These are phyloP conservation scores for Saimiri boliviensis DNA, from an alignment of 2,113 vertebrate genomes.

Conservation along the genomic window DNA sequence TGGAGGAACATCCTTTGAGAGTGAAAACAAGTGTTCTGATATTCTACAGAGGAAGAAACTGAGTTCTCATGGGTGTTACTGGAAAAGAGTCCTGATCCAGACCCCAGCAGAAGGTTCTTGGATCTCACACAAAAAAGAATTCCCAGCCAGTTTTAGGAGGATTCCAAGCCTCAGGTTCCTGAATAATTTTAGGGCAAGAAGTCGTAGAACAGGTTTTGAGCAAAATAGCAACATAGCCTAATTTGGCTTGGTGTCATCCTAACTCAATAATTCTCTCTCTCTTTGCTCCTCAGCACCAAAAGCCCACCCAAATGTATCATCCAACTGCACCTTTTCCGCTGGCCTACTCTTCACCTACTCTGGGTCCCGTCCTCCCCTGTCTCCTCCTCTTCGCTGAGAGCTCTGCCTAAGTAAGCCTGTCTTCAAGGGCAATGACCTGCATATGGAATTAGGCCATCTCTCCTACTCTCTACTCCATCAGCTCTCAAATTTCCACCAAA, in stretches of 20 bases:
- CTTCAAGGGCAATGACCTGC: neutral
- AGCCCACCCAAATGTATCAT: too few relatives aligned
- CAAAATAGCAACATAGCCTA: neutral
- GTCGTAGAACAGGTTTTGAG: conserved; percentile 19
- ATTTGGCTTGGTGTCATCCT: neutral
- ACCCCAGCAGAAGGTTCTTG: too few relatives aligned
- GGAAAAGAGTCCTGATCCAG: too few relatives aligned
- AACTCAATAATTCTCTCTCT: neutral
- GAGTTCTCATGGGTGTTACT: neutral
- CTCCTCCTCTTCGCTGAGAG: neutral
- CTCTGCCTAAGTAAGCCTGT: neutral
- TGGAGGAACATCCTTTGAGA: neutral
- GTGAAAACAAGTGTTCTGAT: neutral
- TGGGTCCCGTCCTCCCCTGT: fast-evolving
- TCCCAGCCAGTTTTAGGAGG: neutral
- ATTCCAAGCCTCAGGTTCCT: neutral
- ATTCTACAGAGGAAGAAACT: neutral
- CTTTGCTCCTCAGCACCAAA: neutral
- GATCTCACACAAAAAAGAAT: too few relatives aligned
- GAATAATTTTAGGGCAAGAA: neutral
- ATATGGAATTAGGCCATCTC: neutral
- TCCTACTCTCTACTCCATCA: neutral
- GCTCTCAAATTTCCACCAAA: conserved; percentile 2
- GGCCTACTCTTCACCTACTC: too few relatives aligned
- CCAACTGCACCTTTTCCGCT: neutral